These are phyloP conservation scores for Phymorhynchus buccinoides DNA, from an alignment of 1,140 invertebrate species.

Conservation along the genomic window DNA sequence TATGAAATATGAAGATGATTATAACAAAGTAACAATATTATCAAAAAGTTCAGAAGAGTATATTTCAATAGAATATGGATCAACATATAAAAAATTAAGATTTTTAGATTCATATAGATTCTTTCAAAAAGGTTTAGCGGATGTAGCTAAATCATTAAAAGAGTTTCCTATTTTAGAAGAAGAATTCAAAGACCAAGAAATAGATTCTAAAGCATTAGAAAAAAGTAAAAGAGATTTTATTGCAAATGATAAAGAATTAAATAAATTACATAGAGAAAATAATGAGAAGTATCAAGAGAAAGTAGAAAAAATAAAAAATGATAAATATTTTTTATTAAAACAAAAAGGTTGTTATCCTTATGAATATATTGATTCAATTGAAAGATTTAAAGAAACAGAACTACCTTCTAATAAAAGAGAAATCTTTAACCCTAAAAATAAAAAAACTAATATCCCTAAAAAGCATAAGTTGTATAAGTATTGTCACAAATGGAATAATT, in stretches of 20 bases:
- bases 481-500: too few species aligned
- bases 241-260: too few species aligned
- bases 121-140: background rate
- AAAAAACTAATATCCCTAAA: too few species aligned
- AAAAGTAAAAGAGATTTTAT: too few species aligned
- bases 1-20: constrained; percentile 35
- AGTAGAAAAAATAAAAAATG: too few species aligned
- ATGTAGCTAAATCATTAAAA: constrained; percentile 30
- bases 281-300: too few species aligned
- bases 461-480: too few species aligned
- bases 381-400: constrained; percentile 56
- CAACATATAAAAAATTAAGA: constrained; percentile 20
- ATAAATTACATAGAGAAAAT: too few species aligned
- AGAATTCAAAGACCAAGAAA: constrained; percentile 17
- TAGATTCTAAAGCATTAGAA: too few species aligned
- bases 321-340: constrained; percentile 41
- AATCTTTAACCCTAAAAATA: too few species aligned
- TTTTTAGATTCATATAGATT: constrained; percentile 37
- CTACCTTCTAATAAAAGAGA: constrained; percentile 52
- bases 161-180: constrained; percentile 37
- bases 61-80: constrained; percentile 37
- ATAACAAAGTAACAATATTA: constrained; percentile 33
- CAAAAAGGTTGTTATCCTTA: constrained; percentile 61
- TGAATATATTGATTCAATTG: constrained; percentile 58
- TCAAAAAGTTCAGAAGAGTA: constrained; percentile 33